Evolutionary conservation across 2,888 invertebrate species (phyloP), one percentile per base, ranked within the genome.

Genomic region (Eristalis intricaria): DNA sequence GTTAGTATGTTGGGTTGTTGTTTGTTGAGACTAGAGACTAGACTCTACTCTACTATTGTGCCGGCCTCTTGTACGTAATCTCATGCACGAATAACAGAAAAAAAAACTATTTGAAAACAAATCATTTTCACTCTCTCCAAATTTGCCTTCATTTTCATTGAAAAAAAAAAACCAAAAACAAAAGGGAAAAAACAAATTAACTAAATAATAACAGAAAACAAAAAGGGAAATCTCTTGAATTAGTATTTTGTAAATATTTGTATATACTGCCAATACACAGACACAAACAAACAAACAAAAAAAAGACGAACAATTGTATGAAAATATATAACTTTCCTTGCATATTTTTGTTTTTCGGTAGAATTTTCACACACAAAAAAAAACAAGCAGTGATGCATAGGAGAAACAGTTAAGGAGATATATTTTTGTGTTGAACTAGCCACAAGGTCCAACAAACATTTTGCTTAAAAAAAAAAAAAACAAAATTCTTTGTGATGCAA

Each of bases 401-500:
- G 23, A 60, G 19, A 50, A 32, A 3, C 32, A 32, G 32, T 32
- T n/a, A 2, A 19, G 19, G 50, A 50, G n/a, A 50, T 50, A 50
- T 19, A 50, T 50, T 19, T 50, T 19, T 11, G 22, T 29, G 74
- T 81, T 69, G 56, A 74, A 80, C 68, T 35, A 68, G 50, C 35
- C 35, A 75, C 35, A 75, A 38, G 58, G 60, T 50, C 74, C 64
- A 64, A 64, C 23, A 11, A 64, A 64, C 23, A 11, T 50, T 35
- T 63, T 50, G 63, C 71, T 80, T 66, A 58, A 2, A 10, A 50
- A 19, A 50, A 8, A 7, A 50, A 19, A 40, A 2, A 40, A 58
- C 13, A 60, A 4, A 75, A 65, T 68, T 86, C 69, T 38, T 84
- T 84, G 65, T 66, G 71, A 76, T 84, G 80, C 84, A 80, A 84